Conservation (phyloP, 2,888 invertebrate genomes). For the Taenaris catops region DNA sequence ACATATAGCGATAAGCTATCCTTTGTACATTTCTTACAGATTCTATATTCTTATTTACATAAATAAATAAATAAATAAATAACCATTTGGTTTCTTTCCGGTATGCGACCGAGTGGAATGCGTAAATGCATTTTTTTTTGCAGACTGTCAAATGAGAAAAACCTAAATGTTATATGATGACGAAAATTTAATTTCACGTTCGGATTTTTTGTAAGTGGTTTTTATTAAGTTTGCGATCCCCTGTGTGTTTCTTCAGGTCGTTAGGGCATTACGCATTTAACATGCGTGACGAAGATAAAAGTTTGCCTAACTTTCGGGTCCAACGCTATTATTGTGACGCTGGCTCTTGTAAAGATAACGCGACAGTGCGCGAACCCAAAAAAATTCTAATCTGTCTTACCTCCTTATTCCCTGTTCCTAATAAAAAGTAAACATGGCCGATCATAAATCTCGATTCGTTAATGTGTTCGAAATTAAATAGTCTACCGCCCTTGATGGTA, state of each 20-base stretch:
- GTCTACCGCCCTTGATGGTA: constrained; percentile 39
- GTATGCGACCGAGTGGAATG: no score
- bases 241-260: background rate
- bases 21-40: no score
- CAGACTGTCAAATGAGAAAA: no score
- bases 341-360: constrained; percentile 1
- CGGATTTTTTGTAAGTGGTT: constrained; percentile 1
- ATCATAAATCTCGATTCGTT: constrained; percentile 43
- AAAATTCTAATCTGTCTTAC: no score
- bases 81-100: no score
- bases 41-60: no score
- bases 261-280: background rate
- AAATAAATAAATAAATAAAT: no score
- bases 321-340: constrained; percentile 4
- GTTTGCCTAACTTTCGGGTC: constrained; percentile 7
- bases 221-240: constrained; percentile 1
- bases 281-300: constrained; percentile 1
- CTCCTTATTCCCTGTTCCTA: background rate
- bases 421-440: constrained; percentile 18
- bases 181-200: constrained; percentile 1
- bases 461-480: constrained; percentile 31
- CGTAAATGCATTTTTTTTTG: no score
- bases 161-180: no score
- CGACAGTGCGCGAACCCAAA: no score
- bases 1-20: no score